phyloP scores from a whole-genome alignment of 2,797 vertebrate species.

The Antrozous pallidus region DNA sequence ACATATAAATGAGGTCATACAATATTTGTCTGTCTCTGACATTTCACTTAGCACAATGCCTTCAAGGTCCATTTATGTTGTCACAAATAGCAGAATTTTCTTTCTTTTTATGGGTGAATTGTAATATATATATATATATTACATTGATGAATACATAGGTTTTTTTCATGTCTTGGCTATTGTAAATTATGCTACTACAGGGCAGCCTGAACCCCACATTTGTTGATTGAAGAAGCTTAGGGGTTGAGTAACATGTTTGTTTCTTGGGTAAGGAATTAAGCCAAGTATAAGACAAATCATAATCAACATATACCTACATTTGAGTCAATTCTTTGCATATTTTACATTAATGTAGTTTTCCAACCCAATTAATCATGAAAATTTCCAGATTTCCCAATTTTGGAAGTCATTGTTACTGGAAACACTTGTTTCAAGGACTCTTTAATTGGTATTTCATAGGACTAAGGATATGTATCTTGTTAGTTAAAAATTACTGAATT shows the following conservation, averaged over 20 bases:
- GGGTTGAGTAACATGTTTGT: not conserved
- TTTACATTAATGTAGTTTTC: not conserved
- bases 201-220: not conserved
- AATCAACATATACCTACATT: not conserved
- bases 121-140: not conserved
- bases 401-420: not conserved
- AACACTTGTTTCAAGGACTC: not conserved
- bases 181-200: not conserved
- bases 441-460: not conserved
- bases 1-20: not conserved
- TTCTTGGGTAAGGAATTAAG: constrained; percentile 6
- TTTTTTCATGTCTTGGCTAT: not conserved
- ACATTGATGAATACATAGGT: not conserved
- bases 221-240: not conserved
- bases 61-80: not conserved
- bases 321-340: not conserved
- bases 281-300: not conserved
- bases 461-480: not conserved
- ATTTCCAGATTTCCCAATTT: constrained; percentile 20
- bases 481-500: constrained; percentile 14
- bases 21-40: not conserved
- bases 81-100: not conserved
- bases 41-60: not conserved
- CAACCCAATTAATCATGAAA: not conserved
- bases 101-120: not conserved